phyloP scores from a whole-genome alignment of 37 sponge, comb jelly and placozoan genomes.

The Chondrosia reniformis region DNA sequence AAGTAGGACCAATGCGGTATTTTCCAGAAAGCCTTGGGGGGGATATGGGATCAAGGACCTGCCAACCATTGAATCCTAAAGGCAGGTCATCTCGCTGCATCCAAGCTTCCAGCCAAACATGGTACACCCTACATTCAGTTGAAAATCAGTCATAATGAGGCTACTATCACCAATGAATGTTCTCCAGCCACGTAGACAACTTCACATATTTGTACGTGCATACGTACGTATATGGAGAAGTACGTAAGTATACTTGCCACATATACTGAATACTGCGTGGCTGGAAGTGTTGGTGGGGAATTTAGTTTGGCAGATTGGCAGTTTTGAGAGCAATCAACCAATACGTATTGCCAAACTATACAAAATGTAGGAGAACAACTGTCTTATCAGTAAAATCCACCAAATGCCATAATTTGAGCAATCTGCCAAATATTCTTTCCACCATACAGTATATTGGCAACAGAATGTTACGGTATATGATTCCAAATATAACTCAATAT shows the following conservation, averaged over 20 bases:
- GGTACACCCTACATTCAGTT: conserved; percentile 65
- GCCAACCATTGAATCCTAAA: conserved; percentile 67
- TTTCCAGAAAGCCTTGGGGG: conserved; percentile 40
- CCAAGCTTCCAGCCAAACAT: conserved; percentile 82
- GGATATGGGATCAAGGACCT: conserved; percentile 49
- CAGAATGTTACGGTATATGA: no score
- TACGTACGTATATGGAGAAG: not conserved
- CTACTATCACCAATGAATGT: not conserved
- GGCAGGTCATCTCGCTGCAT: conserved; percentile 68
- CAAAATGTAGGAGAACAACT: no score
- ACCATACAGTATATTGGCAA: no score
- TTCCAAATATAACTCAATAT: no score
- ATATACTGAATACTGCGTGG: no score
- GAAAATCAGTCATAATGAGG: not conserved
- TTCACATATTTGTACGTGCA: not conserved
- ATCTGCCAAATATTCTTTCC: no score
- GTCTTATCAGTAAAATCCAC: no score
- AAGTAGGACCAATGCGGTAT: conserved; percentile 42
- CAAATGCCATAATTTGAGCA: no score
- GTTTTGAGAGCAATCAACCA: no score
- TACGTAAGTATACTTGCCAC: not conserved
- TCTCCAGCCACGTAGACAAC: not conserved
- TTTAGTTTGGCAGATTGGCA: no score
- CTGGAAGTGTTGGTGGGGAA: no score
- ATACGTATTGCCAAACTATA: no score